Conservation (phyloP, 2,797 vertebrate species). For the Myotis vivesi region DNA sequence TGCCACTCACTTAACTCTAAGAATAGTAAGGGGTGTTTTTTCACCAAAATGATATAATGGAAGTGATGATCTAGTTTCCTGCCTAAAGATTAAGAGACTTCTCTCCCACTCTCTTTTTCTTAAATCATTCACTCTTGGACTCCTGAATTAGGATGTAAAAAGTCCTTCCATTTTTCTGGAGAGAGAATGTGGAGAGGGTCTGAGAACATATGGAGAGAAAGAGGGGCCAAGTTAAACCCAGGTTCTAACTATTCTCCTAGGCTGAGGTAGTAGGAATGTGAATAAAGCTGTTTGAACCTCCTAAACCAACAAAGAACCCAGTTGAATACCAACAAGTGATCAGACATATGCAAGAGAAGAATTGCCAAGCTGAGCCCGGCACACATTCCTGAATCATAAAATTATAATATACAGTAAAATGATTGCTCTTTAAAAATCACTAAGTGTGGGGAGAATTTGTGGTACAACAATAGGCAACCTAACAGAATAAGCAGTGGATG, state of each 20-base stretch:
- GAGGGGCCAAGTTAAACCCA: background rate
- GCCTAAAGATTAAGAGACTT: background rate
- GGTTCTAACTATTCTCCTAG: background rate
- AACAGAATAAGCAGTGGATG: background rate
- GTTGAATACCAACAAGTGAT: background rate
- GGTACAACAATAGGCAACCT: background rate
- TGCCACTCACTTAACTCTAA: background rate
- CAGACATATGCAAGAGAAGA: background rate
- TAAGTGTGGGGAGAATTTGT: background rate
- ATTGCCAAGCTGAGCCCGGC: background rate
- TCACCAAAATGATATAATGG: background rate
- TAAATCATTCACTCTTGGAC: background rate
- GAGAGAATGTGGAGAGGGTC: rapidly evolving
- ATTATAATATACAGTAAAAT: background rate
- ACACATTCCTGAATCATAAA: background rate
- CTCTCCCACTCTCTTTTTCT: background rate
- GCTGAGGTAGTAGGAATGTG: background rate
- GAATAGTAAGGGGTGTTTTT: background rate
- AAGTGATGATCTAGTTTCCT: background rate
- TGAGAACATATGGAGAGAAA: background rate
- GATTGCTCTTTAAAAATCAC: background rate
- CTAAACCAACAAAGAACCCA: background rate
- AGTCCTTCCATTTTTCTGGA: background rate
- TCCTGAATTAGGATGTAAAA: background rate
- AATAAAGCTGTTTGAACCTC: background rate